Evolutionary conservation across 1,140 invertebrate species (phyloP), one percentile per base, ranked within the genome.

Genomic region (Drosophila sucinea): DNA sequence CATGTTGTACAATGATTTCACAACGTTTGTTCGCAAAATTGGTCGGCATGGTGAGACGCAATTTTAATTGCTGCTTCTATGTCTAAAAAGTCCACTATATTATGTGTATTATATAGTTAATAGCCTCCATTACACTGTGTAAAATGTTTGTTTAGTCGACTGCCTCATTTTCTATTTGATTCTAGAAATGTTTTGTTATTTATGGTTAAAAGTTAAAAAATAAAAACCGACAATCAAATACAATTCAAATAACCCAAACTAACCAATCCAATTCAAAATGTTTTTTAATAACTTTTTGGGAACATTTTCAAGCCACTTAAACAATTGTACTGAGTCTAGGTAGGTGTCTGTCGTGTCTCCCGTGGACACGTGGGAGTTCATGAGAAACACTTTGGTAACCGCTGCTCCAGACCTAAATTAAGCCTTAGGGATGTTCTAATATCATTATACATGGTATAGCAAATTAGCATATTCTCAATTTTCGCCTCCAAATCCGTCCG

Each of bases 1-100:
- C 73, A 87, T 95, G 30, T 83, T 98, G 2, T 94, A 95, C 3
- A 93, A 95, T 32, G 96, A 98, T 73, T 90, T 94, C 61, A 93
- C 92, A 70, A 61, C 78, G 54, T 91, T 91, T 68, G 76, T 74
- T 1, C 17, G 25, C 30, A 87, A 83, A 23, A 8, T 87, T 35
- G 77, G 77, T 38, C 67, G 84, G 2, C 60, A 68, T 1, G 44
- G 56, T 25, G 61, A 72, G 44, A 23, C 60, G 27, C 29, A 6
- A 23, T 10, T 29, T 54, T 27, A 27, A 54, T 27, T 54, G 47
- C n/a, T 27, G 47, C 7, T 29, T 54, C 25, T 25, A 7, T 25
- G 6, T 51, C 25, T 1, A 51, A 6, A 57, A 30, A 4, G n/a
- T 11, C 40, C 40, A 47, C 44, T 25, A 47, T 47, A 47, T 47